Percentiles rank a stretch among this genome's conserved stretches.
Evolutionary conservation across 2,888 invertebrate species (phyloP).

Genomic region (Pseudococcus longispinus): DNA sequence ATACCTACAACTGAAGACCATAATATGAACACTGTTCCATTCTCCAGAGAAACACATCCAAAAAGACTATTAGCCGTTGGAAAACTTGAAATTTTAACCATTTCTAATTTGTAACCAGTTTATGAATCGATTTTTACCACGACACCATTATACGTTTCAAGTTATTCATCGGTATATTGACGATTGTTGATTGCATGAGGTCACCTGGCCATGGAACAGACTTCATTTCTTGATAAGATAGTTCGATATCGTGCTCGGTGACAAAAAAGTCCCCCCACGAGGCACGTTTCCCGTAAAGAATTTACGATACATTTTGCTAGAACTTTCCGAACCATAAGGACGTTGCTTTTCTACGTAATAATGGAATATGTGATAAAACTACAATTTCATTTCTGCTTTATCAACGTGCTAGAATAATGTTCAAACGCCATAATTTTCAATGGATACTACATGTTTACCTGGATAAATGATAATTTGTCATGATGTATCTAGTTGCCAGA

Average conservation of each 20-base stretch:
- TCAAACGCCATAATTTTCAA: not conserved
- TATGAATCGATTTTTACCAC: not conserved
- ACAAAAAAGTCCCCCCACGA: not conserved
- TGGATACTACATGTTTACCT: not conserved
- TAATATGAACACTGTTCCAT: slow-evolving; percentile 18
- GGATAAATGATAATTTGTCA: not conserved
- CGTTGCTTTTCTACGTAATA: not conserved
- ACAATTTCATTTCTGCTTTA: not conserved
- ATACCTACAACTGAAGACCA: not conserved
- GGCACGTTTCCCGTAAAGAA: not conserved
- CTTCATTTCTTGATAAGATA: not conserved
- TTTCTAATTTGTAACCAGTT: not conserved
- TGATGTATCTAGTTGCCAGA: no score
- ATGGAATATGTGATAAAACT: not conserved
- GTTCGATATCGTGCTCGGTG: not conserved
- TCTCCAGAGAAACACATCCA: not conserved
- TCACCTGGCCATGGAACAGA: not conserved
- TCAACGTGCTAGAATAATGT: not conserved
- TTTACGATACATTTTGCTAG: not conserved
- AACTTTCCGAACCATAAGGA: not conserved
- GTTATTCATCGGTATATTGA: not conserved
- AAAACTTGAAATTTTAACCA: not conserved
- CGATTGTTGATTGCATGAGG: not conserved
- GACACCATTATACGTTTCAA: not conserved
- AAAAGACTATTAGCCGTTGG: not conserved